Evolutionary conservation across 2,113 vertebrate species (phyloP).

Genomic region (Danio rerio): DNA sequence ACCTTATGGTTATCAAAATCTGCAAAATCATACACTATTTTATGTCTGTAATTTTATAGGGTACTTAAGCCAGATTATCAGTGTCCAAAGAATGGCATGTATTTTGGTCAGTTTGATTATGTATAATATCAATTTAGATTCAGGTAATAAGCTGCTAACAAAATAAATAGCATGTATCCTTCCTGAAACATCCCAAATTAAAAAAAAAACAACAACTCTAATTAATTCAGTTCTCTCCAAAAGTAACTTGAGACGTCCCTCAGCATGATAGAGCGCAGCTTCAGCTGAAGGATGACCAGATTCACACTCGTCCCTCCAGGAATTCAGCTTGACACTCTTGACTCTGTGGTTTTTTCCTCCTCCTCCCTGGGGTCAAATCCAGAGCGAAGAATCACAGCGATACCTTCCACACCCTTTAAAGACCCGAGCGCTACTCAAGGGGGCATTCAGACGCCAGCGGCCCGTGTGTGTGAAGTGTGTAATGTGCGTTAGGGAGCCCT

Average conservation of each 20-base stretch:
- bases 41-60: too few relatives aligned
- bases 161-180: neutral
- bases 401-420: constrained; percentile 46
- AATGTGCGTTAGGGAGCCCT: constrained; percentile 56
- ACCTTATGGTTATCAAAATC: too few relatives aligned
- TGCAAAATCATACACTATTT: too few relatives aligned
- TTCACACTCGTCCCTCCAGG: constrained; percentile 39
- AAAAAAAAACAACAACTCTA: neutral
- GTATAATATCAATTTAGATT: too few relatives aligned
- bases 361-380: constrained; percentile 52
- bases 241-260: neutral
- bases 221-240: neutral
- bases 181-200: neutral
- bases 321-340: constrained; percentile 45
- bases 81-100: too few relatives aligned
- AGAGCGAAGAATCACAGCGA: constrained; percentile 47
- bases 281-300: constrained; percentile 17
- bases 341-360: constrained; percentile 43
- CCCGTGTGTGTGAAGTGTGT: constrained; percentile 59
- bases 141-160: neutral
- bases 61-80: too few relatives aligned
- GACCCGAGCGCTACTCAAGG: constrained; percentile 37
- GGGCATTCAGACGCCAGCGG: constrained; percentile 43
- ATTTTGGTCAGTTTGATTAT: too few relatives aligned
- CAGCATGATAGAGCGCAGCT: neutral